These are phyloP conservation scores for Chlamydotis undulata DNA, from an alignment of 2,113 vertebrate genomes.

Conservation along the genomic window DNA sequence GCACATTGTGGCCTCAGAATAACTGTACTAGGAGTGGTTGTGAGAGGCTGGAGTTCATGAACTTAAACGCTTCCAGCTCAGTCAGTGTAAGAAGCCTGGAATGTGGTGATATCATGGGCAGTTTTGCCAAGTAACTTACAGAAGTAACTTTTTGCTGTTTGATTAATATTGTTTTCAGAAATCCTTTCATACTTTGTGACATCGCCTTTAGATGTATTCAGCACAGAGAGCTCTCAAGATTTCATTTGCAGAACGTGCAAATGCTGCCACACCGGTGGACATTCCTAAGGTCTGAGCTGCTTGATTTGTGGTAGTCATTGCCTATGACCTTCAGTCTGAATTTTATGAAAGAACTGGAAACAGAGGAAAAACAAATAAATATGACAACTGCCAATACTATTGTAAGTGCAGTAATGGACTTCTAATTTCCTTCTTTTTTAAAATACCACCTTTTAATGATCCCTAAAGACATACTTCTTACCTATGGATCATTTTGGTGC, in stretches of 20 bases:
- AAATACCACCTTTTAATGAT: background rate
- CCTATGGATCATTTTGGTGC: rapidly evolving
- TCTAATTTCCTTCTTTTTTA: background rate
- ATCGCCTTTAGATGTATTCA: background rate
- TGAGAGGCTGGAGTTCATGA: conserved; percentile 46
- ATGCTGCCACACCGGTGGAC: background rate
- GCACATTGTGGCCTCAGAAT: background rate
- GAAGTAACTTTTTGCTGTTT: background rate
- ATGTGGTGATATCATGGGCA: conserved; percentile 61
- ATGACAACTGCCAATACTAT: background rate
- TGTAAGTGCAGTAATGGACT: background rate
- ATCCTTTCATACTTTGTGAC: background rate
- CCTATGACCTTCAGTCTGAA: background rate
- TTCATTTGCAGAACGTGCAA: background rate
- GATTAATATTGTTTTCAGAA: background rate
- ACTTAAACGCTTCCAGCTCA: conserved; percentile 32
- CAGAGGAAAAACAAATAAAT: background rate
- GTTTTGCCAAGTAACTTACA: conserved; percentile 40
- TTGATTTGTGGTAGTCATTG: background rate
- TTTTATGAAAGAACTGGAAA: background rate
- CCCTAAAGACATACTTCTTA: background rate
- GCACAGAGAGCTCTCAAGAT: background rate
- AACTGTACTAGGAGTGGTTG: background rate
- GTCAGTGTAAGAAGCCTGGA: conserved; percentile 48
- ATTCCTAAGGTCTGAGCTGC: background rate